Percentiles rank a stretch among this genome's conserved stretches.
phyloP scores from a whole-genome alignment of 1,140 invertebrate species.

The Triops cancriformis region DNA sequence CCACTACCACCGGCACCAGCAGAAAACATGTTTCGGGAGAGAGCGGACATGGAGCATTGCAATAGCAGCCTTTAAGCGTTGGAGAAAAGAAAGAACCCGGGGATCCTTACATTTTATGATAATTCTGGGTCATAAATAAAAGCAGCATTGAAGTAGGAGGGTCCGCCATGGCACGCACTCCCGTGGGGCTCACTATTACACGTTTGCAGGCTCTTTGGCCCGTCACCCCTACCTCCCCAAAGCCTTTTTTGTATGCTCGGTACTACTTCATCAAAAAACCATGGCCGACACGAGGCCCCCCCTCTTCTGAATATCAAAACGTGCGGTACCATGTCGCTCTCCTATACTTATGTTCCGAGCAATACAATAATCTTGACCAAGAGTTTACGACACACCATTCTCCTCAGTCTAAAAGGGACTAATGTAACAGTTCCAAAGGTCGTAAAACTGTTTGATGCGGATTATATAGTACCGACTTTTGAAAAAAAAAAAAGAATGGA shows the following conservation, averaged over 20 bases:
- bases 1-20: background rate
- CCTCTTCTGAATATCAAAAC: background rate
- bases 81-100: background rate
- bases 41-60: background rate
- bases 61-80: background rate
- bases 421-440: background rate
- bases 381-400: background rate
- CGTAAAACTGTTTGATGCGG: background rate
- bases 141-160: conserved; percentile 9
- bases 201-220: background rate
- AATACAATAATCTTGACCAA: conserved; percentile 12
- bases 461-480: background rate
- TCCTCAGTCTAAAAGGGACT: background rate
- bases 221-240: background rate
- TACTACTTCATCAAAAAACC: conserved; percentile 9
- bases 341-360: conserved; percentile 6
- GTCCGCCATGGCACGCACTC: conserved; percentile 5
- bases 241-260: background rate
- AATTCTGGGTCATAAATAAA: conserved; percentile 14
- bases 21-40: background rate
- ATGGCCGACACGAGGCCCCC: conserved; percentile 3
- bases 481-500: background rate
- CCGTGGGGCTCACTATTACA: conserved; percentile 5
- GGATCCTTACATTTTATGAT: conserved; percentile 10
- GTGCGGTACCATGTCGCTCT: conserved; percentile 12